Evolutionary conservation across 2,888 invertebrate species (phyloP).

Genomic region (Phanerotoma sp.): DNA sequence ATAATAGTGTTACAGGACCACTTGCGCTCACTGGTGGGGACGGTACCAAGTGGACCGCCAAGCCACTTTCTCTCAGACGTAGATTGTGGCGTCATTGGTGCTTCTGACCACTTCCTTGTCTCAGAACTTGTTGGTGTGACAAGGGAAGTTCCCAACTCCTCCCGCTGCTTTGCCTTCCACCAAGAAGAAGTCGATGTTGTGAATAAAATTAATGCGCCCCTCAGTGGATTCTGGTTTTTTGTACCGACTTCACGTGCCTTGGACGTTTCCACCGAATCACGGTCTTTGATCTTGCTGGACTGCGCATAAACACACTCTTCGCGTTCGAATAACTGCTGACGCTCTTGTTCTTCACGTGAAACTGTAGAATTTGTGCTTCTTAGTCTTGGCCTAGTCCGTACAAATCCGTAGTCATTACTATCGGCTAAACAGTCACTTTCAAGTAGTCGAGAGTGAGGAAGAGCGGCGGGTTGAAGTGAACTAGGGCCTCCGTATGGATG

Average conservation of each 20-base stretch:
- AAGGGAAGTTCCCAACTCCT: slow-evolving; percentile 41
- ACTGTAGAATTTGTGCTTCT: slow-evolving; percentile 50
- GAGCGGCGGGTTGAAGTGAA: slow-evolving; percentile 35
- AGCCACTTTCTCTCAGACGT: slow-evolving; percentile 37
- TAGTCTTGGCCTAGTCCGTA: slow-evolving; percentile 48
- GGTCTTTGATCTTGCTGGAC: slow-evolving; percentile 33
- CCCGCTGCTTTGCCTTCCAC: slow-evolving; percentile 54
- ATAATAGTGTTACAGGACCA: slow-evolving; percentile 43
- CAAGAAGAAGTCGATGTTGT: slow-evolving; percentile 54
- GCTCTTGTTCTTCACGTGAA: slow-evolving; percentile 45
- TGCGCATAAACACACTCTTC: slow-evolving; percentile 36
- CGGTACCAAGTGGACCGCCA: slow-evolving; percentile 12
- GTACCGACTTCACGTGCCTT: slow-evolving; percentile 35
- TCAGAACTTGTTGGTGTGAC: slow-evolving; percentile 38
- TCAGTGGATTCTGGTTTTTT: slow-evolving; percentile 50
- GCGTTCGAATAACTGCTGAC: slow-evolving; percentile 34
- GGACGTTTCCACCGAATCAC: slow-evolving; percentile 38
- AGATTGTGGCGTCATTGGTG: slow-evolving; percentile 34
- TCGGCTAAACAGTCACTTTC: slow-evolving; percentile 38
- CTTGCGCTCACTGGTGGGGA: slow-evolving; percentile 42
- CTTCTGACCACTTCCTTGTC: slow-evolving; percentile 48
- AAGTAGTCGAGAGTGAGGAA: slow-evolving; percentile 30
- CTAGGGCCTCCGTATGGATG: slow-evolving; percentile 41
- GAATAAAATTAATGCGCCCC: slow-evolving; percentile 51
- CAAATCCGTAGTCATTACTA: slow-evolving; percentile 54